Percentiles rank a stretch among this genome's conserved stretches.
Conservation (phyloP, 2,113 vertebrate species). For the Aspidoscelis tigris region DNA sequence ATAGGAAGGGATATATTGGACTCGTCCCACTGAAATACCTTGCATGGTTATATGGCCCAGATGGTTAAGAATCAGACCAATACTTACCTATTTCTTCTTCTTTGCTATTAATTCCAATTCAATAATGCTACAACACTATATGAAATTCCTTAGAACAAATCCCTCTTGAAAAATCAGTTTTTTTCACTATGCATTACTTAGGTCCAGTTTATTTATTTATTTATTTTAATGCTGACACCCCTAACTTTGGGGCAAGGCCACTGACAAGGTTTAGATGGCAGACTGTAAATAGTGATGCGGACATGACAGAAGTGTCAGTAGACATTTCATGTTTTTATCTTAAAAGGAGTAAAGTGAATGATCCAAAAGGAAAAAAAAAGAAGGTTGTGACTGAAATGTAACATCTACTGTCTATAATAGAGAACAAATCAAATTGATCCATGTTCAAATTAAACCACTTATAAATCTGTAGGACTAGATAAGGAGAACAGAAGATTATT, state of each 20-base stretch:
- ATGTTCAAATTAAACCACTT: neutral
- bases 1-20: neutral
- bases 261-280: neutral
- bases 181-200: neutral
- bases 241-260: neutral
- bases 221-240: too few species aligned
- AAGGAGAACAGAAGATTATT: neutral
- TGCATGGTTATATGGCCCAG: neutral
- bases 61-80: neutral
- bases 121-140: neutral
- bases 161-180: neutral
- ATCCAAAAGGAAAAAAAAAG: neutral
- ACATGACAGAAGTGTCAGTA: neutral
- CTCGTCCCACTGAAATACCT: neutral
- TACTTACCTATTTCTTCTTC: neutral
- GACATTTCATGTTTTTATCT: neutral
- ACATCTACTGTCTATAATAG: neutral
- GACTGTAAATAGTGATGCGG: neutral
- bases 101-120: too few species aligned
- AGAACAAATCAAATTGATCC: neutral
- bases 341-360: neutral
- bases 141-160: neutral
- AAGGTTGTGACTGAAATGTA: neutral
- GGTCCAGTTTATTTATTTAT: neutral
- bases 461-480: neutral